These are phyloP conservation scores for Calliphora vomitoria DNA, from an alignment of 2,888 invertebrate species.

Conservation along the genomic window DNA sequence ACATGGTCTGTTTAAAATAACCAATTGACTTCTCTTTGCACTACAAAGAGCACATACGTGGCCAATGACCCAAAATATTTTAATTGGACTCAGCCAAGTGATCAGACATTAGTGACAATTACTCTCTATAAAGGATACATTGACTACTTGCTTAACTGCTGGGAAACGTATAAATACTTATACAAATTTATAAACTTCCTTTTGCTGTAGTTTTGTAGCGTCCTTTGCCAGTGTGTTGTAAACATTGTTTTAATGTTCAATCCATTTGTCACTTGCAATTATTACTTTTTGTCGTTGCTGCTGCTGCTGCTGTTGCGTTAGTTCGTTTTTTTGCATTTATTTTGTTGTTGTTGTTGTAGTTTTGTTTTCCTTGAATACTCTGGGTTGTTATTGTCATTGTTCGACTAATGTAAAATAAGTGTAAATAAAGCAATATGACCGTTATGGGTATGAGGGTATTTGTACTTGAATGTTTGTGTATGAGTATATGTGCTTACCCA, in stretches of 20 bases:
- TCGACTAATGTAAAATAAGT: constrained; percentile 68
- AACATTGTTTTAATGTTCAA: constrained; percentile 65
- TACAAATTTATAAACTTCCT: constrained; percentile 11
- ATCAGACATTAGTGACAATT: too few relatives aligned
- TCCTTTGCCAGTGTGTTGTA: constrained; percentile 49
- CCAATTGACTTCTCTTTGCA: too few relatives aligned
- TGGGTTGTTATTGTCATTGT: constrained; percentile 51
- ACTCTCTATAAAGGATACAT: too few relatives aligned
- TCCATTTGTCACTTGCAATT: constrained; percentile 73
- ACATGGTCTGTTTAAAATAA: too few relatives aligned
- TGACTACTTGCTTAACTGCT: too few relatives aligned
- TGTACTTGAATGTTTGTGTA: constrained; percentile 8
- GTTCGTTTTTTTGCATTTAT: neutral
- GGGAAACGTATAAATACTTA: neutral
- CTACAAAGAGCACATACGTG: too few relatives aligned
- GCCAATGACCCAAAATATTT: too few relatives aligned
- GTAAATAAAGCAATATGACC: constrained; percentile 66
- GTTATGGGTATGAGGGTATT: constrained; percentile 35
- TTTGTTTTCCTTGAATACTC: constrained; percentile 52
- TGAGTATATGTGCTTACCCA: neutral
- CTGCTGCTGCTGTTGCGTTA: neutral
- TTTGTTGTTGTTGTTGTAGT: constrained; percentile 45
- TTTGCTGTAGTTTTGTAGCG: constrained; percentile 3
- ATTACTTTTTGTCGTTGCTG: constrained; percentile 48
- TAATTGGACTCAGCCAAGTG: too few relatives aligned